Evolutionary conservation across 2,113 vertebrate genomes (phyloP).

Genomic region (Coptodon bakossiorum): DNA sequence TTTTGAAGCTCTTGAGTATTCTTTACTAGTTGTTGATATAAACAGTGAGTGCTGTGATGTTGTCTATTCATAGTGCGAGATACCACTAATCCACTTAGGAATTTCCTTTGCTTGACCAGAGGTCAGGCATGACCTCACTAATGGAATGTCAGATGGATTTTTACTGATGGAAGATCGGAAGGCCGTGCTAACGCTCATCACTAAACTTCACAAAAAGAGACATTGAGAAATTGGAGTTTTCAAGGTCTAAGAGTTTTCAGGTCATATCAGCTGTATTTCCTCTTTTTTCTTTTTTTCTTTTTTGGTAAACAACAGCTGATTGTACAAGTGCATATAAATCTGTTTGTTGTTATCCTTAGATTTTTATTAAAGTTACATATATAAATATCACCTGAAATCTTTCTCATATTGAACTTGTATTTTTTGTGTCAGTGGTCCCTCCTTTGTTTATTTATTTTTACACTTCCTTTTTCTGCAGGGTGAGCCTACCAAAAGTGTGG

Average conservation of each 20-base stretch:
- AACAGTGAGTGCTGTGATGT: neutral
- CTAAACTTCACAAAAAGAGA: neutral
- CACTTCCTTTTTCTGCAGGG: constrained; percentile 67
- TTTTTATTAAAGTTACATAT: neutral
- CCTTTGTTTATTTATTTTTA: neutral
- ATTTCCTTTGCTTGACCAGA: constrained; percentile 9
- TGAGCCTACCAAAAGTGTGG: constrained; percentile 83
- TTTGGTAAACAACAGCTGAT: neutral
- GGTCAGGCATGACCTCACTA: neutral
- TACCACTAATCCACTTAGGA: constrained; percentile 5
- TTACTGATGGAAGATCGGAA: neutral
- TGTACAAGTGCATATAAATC: neutral
- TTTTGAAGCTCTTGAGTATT: neutral
- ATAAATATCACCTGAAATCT: neutral
- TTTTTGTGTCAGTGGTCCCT: neutral
- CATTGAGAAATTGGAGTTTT: neutral
- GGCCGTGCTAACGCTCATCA: neutral
- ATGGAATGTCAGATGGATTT: neutral
- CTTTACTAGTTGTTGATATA: neutral
- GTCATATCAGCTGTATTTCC: neutral
- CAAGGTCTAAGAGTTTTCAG: neutral
- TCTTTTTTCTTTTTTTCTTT: neutral
- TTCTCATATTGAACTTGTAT: neutral
- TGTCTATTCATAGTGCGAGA: neutral
- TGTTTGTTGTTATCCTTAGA: neutral